Evolutionary conservation across 2,888 invertebrate genomes (phyloP), one percentile per base, ranked within the genome.

Genomic region (Acronicta alni): DNA sequence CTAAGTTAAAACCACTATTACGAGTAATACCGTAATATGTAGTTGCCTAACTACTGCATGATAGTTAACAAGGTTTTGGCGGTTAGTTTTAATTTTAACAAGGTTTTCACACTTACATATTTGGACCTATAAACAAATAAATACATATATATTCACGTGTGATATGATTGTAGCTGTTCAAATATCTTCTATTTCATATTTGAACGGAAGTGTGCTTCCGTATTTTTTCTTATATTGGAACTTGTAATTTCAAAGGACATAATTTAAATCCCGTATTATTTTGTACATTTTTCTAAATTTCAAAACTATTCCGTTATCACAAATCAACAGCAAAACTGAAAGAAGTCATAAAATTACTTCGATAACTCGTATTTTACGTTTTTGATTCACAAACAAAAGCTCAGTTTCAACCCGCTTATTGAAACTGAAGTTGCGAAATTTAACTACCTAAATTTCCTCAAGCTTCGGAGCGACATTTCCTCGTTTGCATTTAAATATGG

Each of bases 61-160:
- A 69, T 54, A 58, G 30, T 57, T 54, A 64, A 54, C 69, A 57
- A 30, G 30, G 20, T 47, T 47, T 63, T 58, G 47, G 48, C 65
- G 51, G 35, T 23, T 32, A 12, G 12, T 30, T 30, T 55, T 55
- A 64, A 54, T 30, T 30, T 55, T 55, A 64, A 54, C 69, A 58
- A 30, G 32, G 23, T 54, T 51, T 64, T 64, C 51, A 42, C 70
- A 59, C 38, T 16, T 8, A 44, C 70, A 30, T 59, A 59, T 69
- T 64, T 59, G 54, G 38, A 47, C 16, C 16, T 41, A 12, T 12
- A 64, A 39, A 51, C 41, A 64, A 51, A 43, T 39, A 41, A 17
- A 30, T 12, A 15, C 1, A 12, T 16, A 10, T 38, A 8, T 26
- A 23, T 26, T 26, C 26, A 26, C 9, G 12, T 39, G 4, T 23